These are phyloP conservation scores for Temnothorax nylanderi DNA, from an alignment of 1,140 invertebrate species.

Conservation along the genomic window DNA sequence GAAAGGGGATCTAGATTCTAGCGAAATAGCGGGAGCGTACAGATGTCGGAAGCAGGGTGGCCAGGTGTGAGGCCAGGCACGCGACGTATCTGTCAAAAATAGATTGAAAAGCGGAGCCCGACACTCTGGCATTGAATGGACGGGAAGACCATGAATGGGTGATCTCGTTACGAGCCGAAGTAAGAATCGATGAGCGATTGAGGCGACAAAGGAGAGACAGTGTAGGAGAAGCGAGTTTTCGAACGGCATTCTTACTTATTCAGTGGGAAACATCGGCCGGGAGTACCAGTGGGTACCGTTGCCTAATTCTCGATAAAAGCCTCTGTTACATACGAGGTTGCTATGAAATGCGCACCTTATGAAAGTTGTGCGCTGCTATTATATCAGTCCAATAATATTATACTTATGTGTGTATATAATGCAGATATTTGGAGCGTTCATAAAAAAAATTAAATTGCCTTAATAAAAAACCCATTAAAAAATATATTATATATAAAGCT, in stretches of 20 bases:
- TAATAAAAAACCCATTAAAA: too few relatives aligned
- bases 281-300: background rate
- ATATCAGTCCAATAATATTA: background rate
- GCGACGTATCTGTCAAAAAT: constrained; percentile 60
- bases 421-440: too few relatives aligned
- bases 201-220: background rate
- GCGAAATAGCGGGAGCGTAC: constrained; percentile 32
- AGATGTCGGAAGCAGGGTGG: constrained; percentile 70
- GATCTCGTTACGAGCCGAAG: constrained; percentile 26
- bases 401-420: too few relatives aligned
- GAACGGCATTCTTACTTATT: constrained; percentile 40
- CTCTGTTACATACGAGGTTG: background rate
- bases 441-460: too few relatives aligned
- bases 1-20: constrained; percentile 1
- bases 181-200: constrained; percentile 19
- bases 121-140: constrained; percentile 57
- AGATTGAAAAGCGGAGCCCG: constrained; percentile 51
- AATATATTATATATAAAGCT: too few relatives aligned
- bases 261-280: background rate
- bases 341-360: background rate
- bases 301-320: constrained; percentile 11
- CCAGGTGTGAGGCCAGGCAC: constrained; percentile 70
- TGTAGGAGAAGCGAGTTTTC: constrained; percentile 32
- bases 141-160: constrained; percentile 59
- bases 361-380: background rate